Evolutionary conservation across 2,888 invertebrate genomes (phyloP).

Genomic region (Tipula vernalis): DNA sequence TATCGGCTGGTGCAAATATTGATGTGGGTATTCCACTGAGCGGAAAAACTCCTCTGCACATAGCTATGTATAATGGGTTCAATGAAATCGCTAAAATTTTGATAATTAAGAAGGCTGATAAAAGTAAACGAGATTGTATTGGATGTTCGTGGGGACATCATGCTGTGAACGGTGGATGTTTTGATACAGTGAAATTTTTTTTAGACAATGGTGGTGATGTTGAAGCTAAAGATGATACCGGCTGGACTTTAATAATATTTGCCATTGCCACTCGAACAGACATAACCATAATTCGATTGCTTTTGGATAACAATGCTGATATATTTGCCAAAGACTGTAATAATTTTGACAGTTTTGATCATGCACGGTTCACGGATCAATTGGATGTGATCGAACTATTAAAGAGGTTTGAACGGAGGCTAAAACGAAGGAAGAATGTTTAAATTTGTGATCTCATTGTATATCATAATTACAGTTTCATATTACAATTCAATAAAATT

Average conservation of each 20-base stretch:
- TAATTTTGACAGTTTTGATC: not conserved
- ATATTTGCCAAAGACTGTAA: not conserved
- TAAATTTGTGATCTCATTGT: not conserved
- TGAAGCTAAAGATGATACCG: conserved; percentile 28
- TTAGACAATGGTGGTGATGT: conserved; percentile 29
- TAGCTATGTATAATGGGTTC: conserved; percentile 31
- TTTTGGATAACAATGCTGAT: not conserved
- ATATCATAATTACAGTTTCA: too few relatives aligned
- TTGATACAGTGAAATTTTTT: conserved; percentile 30
- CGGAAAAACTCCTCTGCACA: conserved; percentile 29
- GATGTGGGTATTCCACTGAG: conserved; percentile 28
- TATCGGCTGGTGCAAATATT: conserved; percentile 28
- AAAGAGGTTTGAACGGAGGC: not conserved
- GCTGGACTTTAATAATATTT: conserved; percentile 31
- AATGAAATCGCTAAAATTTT: conserved; percentile 30
- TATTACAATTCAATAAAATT: too few relatives aligned
- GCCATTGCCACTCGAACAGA: conserved; percentile 19
- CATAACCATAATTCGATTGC: not conserved
- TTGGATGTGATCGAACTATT: not conserved
- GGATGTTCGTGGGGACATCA: conserved; percentile 32
- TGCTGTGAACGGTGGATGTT: conserved; percentile 31
- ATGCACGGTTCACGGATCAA: not conserved
- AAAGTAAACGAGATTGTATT: conserved; percentile 29
- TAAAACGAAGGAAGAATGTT: not conserved
- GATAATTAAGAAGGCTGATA: conserved; percentile 30